phyloP scores from a whole-genome alignment of 2,888 invertebrate genomes.

The Lycocerus yunnanus region DNA sequence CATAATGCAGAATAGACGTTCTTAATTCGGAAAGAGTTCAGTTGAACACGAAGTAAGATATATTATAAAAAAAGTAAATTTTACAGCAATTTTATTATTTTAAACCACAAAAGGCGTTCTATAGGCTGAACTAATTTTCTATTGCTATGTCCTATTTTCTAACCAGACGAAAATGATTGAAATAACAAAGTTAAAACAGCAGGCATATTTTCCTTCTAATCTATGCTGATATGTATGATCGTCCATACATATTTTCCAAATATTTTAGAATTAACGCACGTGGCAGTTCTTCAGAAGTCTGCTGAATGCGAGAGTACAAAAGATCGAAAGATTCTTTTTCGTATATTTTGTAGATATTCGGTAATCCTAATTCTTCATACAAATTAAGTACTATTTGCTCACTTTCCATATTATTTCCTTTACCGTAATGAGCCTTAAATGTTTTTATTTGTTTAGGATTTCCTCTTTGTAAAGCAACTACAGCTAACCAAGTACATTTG shows the following conservation, averaged over 20 bases:
- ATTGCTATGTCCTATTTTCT: too few relatives aligned
- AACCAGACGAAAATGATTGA: too few relatives aligned
- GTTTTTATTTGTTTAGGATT: slow-evolving; percentile 70
- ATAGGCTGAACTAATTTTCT: too few relatives aligned
- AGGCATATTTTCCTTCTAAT: too few relatives aligned
- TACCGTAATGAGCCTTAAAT: slow-evolving; percentile 79
- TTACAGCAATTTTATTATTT: too few relatives aligned
- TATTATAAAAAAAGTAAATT: too few relatives aligned
- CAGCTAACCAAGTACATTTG: slow-evolving; percentile 94
- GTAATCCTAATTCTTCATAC: slow-evolving; percentile 77
- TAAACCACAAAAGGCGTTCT: too few relatives aligned
- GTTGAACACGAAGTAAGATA: too few relatives aligned
- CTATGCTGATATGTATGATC: too few relatives aligned
- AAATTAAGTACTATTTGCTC: slow-evolving; percentile 72
- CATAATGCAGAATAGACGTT: too few relatives aligned
- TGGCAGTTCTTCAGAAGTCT: slow-evolving; percentile 79
- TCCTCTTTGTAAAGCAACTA: slow-evolving; percentile 83
- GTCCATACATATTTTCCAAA: slow-evolving; percentile 78
- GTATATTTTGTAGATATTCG: slow-evolving; percentile 75
- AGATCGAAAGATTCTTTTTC: slow-evolving; percentile 85
- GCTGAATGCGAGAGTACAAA: slow-evolving; percentile 81
- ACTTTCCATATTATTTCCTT: slow-evolving; percentile 66
- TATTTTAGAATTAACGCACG: slow-evolving; percentile 82
- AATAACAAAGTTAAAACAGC: too few relatives aligned
- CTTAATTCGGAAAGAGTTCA: too few relatives aligned